Base-by-base conservation (phyloP, 2,113 vertebrate species). In the Mionectes macconnelli region DNA sequence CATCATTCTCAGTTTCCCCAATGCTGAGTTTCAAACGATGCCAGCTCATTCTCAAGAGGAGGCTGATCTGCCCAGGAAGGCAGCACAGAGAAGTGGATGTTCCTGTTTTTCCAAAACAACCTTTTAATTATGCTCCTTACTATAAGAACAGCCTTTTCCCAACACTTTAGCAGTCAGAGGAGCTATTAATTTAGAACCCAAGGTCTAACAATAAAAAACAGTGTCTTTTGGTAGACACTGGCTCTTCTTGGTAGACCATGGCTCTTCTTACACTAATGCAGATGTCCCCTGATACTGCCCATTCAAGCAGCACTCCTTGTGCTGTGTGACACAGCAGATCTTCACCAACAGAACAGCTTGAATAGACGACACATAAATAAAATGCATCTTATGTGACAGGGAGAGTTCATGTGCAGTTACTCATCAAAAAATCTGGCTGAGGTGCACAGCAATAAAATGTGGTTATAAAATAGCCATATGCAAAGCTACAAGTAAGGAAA, bases 61-160 rank as follows among this genome's bases (percentile, higher is more conserved):
- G 68, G 68, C 90, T 31, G 79, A 90, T 68, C 76, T 85, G 63
- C 70, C 57, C 70, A 33, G 90, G 85, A 74, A 80, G 57, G 70
- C 85, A 90, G 57, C 63, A 39, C 4, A 22, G 55, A 74, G 55
- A 74, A 74, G 95, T 22, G 79, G 94, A 89, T 72, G 69, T 75
- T 95, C 95, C 84, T 94, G 95, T 94, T 95, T 87, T 89, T 82
- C 94, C 66, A 60, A 92, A 88, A 64, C 79, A 74, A 59, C 85
- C 64, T 94, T 92, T 90, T 92, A 94, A 96, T 97, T 95, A 96
- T 4, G 30, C 33, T 85, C 67, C 27, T 80, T 45, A 8, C 23
- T 62, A 6, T 90, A 96, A 95, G 28, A 86, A 75, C 50, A 63
- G 47, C 47, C 39, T 90, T 90, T 95, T 86, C 2, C 59, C 88